phyloP scores from a whole-genome alignment of 2,113 vertebrate species.

The Rana temporaria region DNA sequence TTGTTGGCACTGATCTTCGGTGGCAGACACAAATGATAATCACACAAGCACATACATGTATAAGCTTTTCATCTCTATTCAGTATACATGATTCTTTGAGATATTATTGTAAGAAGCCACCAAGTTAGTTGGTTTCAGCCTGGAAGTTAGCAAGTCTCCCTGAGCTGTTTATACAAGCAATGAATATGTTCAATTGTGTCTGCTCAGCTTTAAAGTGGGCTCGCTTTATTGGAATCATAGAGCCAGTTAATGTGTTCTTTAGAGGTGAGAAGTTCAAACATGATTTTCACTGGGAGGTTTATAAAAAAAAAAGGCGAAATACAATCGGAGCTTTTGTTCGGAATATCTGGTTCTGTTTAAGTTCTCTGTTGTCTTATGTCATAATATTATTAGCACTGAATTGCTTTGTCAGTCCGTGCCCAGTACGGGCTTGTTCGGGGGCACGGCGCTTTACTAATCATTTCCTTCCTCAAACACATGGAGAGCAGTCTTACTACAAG shows the following conservation, averaged over 20 bases:
- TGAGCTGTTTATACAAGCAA: slow-evolving; percentile 56
- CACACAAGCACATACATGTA: too few relatives aligned
- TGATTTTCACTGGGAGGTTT: slow-evolving; percentile 51
- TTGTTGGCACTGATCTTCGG: too few relatives aligned
- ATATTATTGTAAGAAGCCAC: background rate
- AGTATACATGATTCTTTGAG: too few relatives aligned
- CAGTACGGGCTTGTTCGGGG: slow-evolving; percentile 28
- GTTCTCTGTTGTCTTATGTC: slow-evolving; percentile 56
- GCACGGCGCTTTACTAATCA: slow-evolving; percentile 47
- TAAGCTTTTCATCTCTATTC: too few relatives aligned
- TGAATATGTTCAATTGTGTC: slow-evolving; percentile 60
- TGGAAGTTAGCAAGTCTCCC: background rate
- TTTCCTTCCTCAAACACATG: slow-evolving; percentile 54
- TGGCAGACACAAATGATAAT: too few relatives aligned
- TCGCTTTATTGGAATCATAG: slow-evolving; percentile 41
- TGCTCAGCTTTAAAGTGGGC: slow-evolving; percentile 43
- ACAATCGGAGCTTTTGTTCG: slow-evolving; percentile 37
- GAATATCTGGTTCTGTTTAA: slow-evolving; percentile 56
- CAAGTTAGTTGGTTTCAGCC: slow-evolving; percentile 9
- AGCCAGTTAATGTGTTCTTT: slow-evolving; percentile 45
- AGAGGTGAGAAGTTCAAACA: slow-evolving; percentile 59
- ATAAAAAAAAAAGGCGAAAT: slow-evolving; percentile 52
- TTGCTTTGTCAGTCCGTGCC: slow-evolving; percentile 38
- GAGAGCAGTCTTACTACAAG: background rate
- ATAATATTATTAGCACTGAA: slow-evolving; percentile 56